phyloP scores from a whole-genome alignment of 1,140 invertebrate genomes.

The Paraescarpia echinospica region DNA sequence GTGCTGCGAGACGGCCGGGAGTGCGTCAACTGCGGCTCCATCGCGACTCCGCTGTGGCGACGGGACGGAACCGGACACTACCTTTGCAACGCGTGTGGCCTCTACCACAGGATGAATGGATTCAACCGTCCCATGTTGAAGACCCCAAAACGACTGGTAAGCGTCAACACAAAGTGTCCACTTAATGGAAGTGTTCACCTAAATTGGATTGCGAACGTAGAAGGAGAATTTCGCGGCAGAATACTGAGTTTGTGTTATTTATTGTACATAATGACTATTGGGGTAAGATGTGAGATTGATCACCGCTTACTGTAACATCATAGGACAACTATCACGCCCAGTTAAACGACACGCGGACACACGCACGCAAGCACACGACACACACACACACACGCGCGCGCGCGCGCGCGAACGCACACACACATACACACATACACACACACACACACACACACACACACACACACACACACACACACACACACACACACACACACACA shows the following conservation, averaged over 20 bases:
- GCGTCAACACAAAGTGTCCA: not conserved
- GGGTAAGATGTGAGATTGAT: not conserved
- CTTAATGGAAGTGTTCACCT: not conserved
- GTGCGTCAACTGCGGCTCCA: conserved; percentile 60
- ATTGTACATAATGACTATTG: not conserved
- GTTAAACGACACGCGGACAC: not conserved
- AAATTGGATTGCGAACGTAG: not conserved
- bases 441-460: not conserved
- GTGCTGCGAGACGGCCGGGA: conserved; percentile 27
- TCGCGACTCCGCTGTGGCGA: conserved; percentile 57
- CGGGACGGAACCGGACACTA: conserved; percentile 58
- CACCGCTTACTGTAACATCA: no score
- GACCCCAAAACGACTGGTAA: conserved; percentile 87
- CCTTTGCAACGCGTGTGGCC: conserved; percentile 70
- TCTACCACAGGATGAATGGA: conserved; percentile 99
- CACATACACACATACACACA: not conserved
- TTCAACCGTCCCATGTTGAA: conserved; percentile 95
- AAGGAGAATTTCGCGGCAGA: no score
- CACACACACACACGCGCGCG: not conserved
- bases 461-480: not conserved
- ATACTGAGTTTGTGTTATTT: not conserved
- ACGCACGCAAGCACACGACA: not conserved
- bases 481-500: not conserved
- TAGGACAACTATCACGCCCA: no score
- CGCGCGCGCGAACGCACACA: no score